Base-by-base conservation (phyloP, 1,140 invertebrate genomes). In the Drosophila tristis region DNA sequence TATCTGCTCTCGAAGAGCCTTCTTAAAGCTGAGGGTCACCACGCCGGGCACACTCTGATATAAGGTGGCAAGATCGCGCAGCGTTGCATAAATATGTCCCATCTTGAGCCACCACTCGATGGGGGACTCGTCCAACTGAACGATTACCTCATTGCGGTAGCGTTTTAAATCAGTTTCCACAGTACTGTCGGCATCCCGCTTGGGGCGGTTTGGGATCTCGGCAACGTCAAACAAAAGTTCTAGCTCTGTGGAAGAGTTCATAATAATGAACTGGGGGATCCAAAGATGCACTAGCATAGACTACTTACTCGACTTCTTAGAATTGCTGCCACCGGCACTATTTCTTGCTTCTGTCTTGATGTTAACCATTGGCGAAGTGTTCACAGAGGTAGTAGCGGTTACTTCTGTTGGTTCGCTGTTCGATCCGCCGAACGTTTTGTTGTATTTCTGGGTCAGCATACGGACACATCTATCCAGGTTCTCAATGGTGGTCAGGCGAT, bases 41-140 rank as follows among this genome's bases (percentile, higher is more conserved):
- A 91, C 84, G n/a, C 90, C 89, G 15, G 90, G 90, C 8, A 91
- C 84, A 25, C 90, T 87, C 51, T 91, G 90, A 55, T 91, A 91
- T 0, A 84, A 56, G 2, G 60, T 65, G 8, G 90, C 78, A 60
- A 91, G 56, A 25, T 90, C 84, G 6, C 89, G 78, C 20, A 91
- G 59, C 8, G 84, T 82, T n/a, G 80, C 74, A 67, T 91, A 91
- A 25, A 90, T 75, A 53, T 90, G 78, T 1, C 90, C 87, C 78
- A 91, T 82, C 45, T 86, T 78, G 15, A 63, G 58, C 90, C 90
- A 91, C 90, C 90, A 91, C 13, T 78, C 65, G 47, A 86, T 78
- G 5, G 90, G 90, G 2, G 90, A 91, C 43, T 91, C 90, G 53
- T 91, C 90, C 6, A 91, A 48, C 44, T 85, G 79, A 1, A 84